Percentiles rank a stretch among this genome's conserved stretches.
Conservation (phyloP, 2,113 vertebrate genomes). For the Xiphophorus couchianus region DNA sequence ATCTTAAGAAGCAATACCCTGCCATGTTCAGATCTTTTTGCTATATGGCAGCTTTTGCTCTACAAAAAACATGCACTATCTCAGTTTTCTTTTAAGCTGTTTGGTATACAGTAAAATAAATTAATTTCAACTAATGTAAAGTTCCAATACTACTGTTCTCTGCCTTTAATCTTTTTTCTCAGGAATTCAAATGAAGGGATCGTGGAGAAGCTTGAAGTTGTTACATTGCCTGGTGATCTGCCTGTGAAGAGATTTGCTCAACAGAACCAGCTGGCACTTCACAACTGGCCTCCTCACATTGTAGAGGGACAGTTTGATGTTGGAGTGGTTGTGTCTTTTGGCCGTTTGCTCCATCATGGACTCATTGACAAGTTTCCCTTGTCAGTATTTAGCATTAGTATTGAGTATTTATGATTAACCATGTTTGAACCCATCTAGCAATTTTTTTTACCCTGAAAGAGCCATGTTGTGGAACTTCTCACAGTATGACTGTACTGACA, state of each 20-base stretch:
- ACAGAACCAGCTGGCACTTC: constrained; percentile 79
- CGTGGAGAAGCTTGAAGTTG: constrained; percentile 88
- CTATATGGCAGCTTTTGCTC: no score
- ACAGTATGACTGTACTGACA: no score
- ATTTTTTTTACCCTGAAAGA: neutral
- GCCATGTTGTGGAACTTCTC: neutral
- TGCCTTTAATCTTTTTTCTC: constrained; percentile 17
- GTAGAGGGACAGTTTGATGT: constrained; percentile 84
- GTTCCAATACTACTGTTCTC: neutral
- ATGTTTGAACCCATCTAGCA: neutral
- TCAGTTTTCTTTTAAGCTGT: no score
- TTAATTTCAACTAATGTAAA: no score
- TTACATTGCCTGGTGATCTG: constrained; percentile 80
- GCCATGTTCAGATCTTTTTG: no score
- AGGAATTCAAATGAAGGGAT: constrained; percentile 66
- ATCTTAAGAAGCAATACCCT: no score
- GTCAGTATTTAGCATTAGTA: constrained; percentile 78
- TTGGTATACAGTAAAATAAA: no score
- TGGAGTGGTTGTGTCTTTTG: constrained; percentile 94
- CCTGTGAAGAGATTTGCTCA: constrained; percentile 85
- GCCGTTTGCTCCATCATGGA: constrained; percentile 86
- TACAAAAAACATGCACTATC: no score
- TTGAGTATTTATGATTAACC: no score
- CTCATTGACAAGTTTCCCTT: constrained; percentile 92
- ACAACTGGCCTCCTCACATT: constrained; percentile 86